These are phyloP conservation scores for Pantherophis vulpinus DNA, from an alignment of 2,797 vertebrate genomes.

Conservation along the genomic window DNA sequence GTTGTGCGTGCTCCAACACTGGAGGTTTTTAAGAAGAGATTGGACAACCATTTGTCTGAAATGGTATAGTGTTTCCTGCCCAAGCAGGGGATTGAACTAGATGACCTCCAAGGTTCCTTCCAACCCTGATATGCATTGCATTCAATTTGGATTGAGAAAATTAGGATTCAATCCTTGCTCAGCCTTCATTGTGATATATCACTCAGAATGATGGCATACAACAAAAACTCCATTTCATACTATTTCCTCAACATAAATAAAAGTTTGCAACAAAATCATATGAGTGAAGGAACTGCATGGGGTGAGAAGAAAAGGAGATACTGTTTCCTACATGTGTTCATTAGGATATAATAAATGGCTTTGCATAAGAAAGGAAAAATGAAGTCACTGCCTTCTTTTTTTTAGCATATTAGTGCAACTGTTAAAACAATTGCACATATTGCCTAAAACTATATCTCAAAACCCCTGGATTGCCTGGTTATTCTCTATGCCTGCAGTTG, in stretches of 20 bases:
- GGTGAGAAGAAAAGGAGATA: constrained; percentile 3
- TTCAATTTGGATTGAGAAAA: not conserved
- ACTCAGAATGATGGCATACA: not conserved
- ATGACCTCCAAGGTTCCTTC: not conserved
- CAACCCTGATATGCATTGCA: not conserved
- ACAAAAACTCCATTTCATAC: not conserved
- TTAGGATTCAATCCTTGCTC: not conserved
- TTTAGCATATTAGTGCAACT: constrained; percentile 29
- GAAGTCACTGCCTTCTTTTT: constrained; percentile 23
- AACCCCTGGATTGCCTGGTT: constrained; percentile 2
- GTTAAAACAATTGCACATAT: constrained; percentile 44
- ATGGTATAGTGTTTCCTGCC: not conserved
- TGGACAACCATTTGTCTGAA: not conserved
- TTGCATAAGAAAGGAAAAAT: constrained; percentile 33
- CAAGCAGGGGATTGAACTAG: not conserved
- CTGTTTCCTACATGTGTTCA: not conserved
- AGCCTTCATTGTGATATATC: not conserved
- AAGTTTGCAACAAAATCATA: not conserved
- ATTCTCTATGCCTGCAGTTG: constrained; percentile 7
- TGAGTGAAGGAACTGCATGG: constrained; percentile 17
- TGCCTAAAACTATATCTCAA: constrained; percentile 41
- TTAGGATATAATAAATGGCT: constrained; percentile 22
- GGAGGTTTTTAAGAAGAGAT: not conserved
- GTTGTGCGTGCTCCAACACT: not conserved
- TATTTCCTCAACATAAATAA: constrained; percentile 1